Percentiles rank a stretch among this genome's conserved stretches.
Evolutionary conservation across 1,140 invertebrate species (phyloP).

Genomic region (Aethina tumida): DNA sequence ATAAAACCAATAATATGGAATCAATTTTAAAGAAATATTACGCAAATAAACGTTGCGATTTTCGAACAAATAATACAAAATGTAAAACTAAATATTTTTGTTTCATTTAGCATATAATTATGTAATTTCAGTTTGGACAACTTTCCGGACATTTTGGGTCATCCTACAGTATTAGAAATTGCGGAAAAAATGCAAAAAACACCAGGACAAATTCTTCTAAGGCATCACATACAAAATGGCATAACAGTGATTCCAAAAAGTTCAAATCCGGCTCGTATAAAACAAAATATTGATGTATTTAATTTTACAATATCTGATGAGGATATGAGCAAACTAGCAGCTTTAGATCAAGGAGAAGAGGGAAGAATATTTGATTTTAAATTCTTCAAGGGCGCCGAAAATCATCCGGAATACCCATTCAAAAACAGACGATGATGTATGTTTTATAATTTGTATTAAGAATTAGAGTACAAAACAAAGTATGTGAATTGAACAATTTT

Average conservation of each 20-base stretch:
- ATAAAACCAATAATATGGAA: slow-evolving; percentile 3
- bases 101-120: neutral
- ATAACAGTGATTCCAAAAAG: slow-evolving; percentile 50
- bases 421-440: no score
- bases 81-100: slow-evolving; percentile 26
- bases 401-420: slow-evolving; percentile 48
- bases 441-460: no score
- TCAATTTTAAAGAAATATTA: no score
- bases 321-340: slow-evolving; percentile 42
- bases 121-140: slow-evolving; percentile 31
- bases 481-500: no score
- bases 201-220: slow-evolving; percentile 47
- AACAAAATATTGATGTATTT: slow-evolving; percentile 49
- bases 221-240: slow-evolving; percentile 41
- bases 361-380: slow-evolving; percentile 49
- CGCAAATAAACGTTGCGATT: neutral
- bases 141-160: slow-evolving; percentile 48
- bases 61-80: neutral
- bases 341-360: slow-evolving; percentile 41
- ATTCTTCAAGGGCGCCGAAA: slow-evolving; percentile 46
- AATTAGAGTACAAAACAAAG: no score
- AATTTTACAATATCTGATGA: slow-evolving; percentile 44
- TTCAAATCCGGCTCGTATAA: slow-evolving; percentile 38
- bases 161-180: slow-evolving; percentile 40
- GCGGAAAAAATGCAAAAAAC: slow-evolving; percentile 39